phyloP scores from a whole-genome alignment of 2,888 invertebrate species.

The Hypolimnas misippus region DNA sequence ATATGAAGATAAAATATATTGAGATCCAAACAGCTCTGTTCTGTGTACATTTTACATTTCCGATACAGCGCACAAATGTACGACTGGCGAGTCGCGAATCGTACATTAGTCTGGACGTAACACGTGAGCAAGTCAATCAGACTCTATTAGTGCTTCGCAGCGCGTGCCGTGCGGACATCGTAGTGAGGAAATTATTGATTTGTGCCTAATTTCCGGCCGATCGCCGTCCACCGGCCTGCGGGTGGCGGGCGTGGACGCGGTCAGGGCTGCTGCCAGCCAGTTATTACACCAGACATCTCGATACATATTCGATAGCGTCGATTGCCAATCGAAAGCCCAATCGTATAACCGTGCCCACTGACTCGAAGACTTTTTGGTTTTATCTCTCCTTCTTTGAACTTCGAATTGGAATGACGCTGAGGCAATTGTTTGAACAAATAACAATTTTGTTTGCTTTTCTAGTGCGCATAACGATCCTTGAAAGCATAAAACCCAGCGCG shows the following conservation, averaged over 20 bases:
- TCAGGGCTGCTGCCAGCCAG: slow-evolving; percentile 54
- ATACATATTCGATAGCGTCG: slow-evolving; percentile 47
- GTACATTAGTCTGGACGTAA: slow-evolving; percentile 28
- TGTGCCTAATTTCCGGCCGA: slow-evolving; percentile 76
- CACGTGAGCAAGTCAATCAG: slow-evolving; percentile 65
- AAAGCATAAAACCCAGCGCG: neutral
- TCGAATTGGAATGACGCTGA: neutral
- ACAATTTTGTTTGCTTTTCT: neutral
- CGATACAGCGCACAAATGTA: neutral
- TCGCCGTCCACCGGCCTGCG: slow-evolving; percentile 52
- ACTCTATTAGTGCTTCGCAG: slow-evolving; percentile 61
- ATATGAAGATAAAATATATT: neutral
- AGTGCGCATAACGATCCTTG: neutral
- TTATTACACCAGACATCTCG: slow-evolving; percentile 49
- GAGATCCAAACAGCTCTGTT: neutral
- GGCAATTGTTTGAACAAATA: neutral
- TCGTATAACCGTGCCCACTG: slow-evolving; percentile 42
- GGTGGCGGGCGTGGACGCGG: slow-evolving; percentile 68
- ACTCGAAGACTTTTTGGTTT: slow-evolving; percentile 38
- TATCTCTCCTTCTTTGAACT: slow-evolving; percentile 34
- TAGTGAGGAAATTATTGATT: slow-evolving; percentile 77
- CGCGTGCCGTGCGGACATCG: slow-evolving; percentile 59
- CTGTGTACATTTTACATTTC: neutral
- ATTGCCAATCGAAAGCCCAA: slow-evolving; percentile 50
- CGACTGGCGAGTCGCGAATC: neutral